Evolutionary conservation across 1,140 invertebrate species (phyloP), one percentile per base, ranked within the genome.

Genomic region (Aphaenogaster rudis): DNA sequence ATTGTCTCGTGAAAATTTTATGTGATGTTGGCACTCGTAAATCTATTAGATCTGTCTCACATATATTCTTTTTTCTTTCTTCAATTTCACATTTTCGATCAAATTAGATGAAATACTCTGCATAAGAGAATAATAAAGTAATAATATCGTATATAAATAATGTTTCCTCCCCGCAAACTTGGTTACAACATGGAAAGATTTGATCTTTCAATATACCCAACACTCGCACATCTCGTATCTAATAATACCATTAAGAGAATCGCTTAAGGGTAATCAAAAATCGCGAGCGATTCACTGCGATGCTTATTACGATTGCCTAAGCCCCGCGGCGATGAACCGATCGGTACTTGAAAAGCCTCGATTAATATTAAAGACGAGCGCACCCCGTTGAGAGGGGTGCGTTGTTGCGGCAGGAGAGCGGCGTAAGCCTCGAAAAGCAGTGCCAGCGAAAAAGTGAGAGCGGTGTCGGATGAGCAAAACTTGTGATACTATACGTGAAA

Each of bases 401-500:
- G 33, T 39, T 76, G 11, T 63, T 39, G 54, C 54, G 21, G 48
- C n/a, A 76, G 45, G 48, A 28, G 39, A 45, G 33, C 59, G 64
- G 63, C 52, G 36, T 57, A 33, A 59, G 45, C 48, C 74, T 88
- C 88, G 88, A 88, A 21, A 61, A 74, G 69, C 69, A 84, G 86
- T 77, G 81, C 67, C 88, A 87, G 67, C 67, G 72, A 79, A 78
- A 80, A 71, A 63, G 72, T 61, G 82, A 82, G 66, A 78, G 85
- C 78, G 90, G 85, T 88, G 91, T 86, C 86, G 84, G 86, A 81
- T 88, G 92, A 91, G 92, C 89, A 92, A 93, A 95, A 93, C 93
- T 93, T 95, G 94, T 95, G 94, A 95, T 95, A 94, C 69, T 84
- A 94, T 91, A 88, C 92, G 93, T 90, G 92, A 93, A 92, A 91